A percentile compares a stretch with the other conserved stretches of the same genome.
These are phyloP conservation scores for Polyommatus iphigenia DNA, from an alignment of 2,888 invertebrate species.

Conservation along the genomic window DNA sequence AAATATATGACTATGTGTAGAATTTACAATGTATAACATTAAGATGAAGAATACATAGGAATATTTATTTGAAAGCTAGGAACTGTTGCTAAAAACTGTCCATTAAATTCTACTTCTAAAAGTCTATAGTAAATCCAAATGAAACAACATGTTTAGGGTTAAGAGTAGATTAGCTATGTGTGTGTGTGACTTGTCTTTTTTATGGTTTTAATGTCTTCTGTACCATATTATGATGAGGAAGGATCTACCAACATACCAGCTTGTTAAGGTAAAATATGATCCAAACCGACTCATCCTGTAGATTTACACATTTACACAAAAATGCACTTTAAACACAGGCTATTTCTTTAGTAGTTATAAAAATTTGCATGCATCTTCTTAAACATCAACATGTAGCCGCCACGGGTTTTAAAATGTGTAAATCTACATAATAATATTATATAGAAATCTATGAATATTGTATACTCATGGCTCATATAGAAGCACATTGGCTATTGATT, in stretches of 20 bases:
- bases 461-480: conserved; percentile 66
- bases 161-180: conserved; percentile 63
- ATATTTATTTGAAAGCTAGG: not conserved
- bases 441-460: conserved; percentile 37
- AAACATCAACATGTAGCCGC: conserved; percentile 41
- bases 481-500: conserved; percentile 65
- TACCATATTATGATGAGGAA: conserved; percentile 79
- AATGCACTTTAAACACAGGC: not conserved
- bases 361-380: not conserved
- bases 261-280: conserved; percentile 81
- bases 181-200: conserved; percentile 79
- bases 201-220: conserved; percentile 77
- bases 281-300: conserved; percentile 69
- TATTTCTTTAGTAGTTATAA: not conserved
- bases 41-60: not conserved
- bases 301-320: conserved; percentile 67
- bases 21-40: not conserved
- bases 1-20: not conserved
- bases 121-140: not conserved
- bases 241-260: conserved; percentile 84
- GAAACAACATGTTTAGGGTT: conserved; percentile 24
- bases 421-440: conserved; percentile 60
- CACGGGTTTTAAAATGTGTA: conserved; percentile 57
- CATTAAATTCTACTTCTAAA: not conserved
- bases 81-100: not conserved